Evolutionary conservation across 2,113 vertebrate species (phyloP).

Genomic region (Heterochromis multidens): DNA sequence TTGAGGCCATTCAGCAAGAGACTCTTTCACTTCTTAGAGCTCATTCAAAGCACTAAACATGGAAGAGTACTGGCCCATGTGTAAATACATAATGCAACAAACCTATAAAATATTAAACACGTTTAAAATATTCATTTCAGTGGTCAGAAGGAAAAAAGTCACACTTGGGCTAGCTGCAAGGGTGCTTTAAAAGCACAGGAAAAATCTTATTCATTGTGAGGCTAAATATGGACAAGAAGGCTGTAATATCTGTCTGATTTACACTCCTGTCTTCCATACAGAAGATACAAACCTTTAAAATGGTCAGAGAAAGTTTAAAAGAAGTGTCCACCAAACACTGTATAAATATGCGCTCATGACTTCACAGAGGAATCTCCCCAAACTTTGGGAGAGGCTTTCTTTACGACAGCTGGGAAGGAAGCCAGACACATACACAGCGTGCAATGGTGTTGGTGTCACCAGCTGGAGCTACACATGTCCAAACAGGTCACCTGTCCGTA

Average conservation of each 20-base stretch:
- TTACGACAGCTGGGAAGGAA: slow-evolving; percentile 16
- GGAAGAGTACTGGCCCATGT: neutral
- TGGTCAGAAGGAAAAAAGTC: neutral
- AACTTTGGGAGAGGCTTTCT: neutral
- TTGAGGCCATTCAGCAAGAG: neutral
- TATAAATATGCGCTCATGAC: neutral
- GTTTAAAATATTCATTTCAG: slow-evolving; percentile 39
- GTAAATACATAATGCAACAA: slow-evolving; percentile 44
- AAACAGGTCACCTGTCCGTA: neutral
- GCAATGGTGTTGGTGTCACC: neutral
- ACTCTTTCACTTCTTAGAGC: neutral
- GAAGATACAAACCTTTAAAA: neutral
- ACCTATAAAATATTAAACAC: slow-evolving; percentile 3
- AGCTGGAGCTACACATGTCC: neutral
- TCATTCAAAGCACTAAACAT: neutral
- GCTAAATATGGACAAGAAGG: neutral
- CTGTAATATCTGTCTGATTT: neutral
- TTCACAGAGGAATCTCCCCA: slow-evolving; percentile 19
- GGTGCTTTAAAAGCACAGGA: neutral
- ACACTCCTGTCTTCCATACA: neutral
- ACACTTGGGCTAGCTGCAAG: neutral
- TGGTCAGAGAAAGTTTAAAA: neutral
- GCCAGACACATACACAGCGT: slow-evolving; percentile 17
- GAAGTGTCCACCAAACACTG: neutral
- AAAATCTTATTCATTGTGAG: neutral